phyloP scores from a whole-genome alignment of 2,113 vertebrate species.

The Uria lomvia region DNA sequence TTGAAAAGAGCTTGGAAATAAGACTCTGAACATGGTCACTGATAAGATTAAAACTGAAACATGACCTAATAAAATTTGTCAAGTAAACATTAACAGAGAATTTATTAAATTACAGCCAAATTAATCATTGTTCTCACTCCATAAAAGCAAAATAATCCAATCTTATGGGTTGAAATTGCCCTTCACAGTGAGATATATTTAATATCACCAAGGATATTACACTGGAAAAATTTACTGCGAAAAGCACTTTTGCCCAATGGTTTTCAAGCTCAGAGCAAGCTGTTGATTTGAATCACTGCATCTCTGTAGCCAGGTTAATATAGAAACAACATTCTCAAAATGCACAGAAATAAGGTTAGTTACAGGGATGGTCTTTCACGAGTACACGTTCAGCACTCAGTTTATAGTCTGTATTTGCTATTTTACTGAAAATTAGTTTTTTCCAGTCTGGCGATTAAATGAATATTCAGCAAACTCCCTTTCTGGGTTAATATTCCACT shows the following conservation, averaged over 20 bases:
- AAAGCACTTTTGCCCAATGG: background rate
- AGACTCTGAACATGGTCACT: background rate
- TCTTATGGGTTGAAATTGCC: background rate
- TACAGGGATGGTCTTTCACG: background rate
- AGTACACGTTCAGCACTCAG: background rate
- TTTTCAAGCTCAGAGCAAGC: background rate
- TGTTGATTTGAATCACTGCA: background rate
- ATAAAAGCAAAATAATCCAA: background rate
- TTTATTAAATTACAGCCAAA: slow-evolving; percentile 10
- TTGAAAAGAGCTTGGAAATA: background rate
- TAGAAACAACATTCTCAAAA: background rate
- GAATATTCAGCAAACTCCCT: background rate
- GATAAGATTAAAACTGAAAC: slow-evolving; percentile 2
- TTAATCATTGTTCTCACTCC: background rate
- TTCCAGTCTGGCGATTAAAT: background rate
- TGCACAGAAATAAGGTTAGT: background rate
- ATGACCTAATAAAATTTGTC: background rate
- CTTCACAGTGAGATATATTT: background rate
- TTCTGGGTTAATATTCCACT: slow-evolving; percentile 4
- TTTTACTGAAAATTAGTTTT: background rate
- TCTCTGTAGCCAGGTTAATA: background rate
- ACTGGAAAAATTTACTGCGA: background rate
- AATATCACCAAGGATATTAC: slow-evolving; percentile 8
- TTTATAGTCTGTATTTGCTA: background rate
- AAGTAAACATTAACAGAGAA: slow-evolving; percentile 3